Percentiles rank a stretch among this genome's conserved stretches.
Conservation (phyloP, 2,888 invertebrate genomes). For the Lepetodrilus schrolli region DNA sequence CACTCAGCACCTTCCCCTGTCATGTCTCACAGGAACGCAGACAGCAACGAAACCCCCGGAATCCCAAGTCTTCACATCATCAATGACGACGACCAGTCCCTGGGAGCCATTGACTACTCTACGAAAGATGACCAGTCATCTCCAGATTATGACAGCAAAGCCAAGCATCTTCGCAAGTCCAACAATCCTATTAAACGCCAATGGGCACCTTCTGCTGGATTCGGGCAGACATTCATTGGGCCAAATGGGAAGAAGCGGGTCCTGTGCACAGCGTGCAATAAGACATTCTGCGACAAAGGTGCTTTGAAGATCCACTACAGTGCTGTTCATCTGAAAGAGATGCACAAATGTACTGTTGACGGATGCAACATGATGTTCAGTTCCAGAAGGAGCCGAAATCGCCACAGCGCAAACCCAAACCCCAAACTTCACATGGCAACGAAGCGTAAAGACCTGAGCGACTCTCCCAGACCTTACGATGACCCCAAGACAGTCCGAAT, state of each 20-base stretch:
- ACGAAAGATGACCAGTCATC: slow-evolving; percentile 56
- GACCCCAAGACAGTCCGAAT: slow-evolving; percentile 44
- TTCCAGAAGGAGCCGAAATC: slow-evolving; percentile 93
- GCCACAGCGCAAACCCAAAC: slow-evolving; percentile 98
- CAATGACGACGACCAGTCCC: slow-evolving; percentile 48
- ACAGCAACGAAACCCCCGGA: slow-evolving; percentile 28
- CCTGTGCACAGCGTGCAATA: slow-evolving; percentile 97
- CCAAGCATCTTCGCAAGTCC: slow-evolving; percentile 75
- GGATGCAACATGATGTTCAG: slow-evolving; percentile 99
- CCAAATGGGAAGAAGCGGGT: slow-evolving; percentile 88
- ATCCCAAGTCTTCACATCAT: slow-evolving; percentile 38
- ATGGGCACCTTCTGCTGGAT: slow-evolving; percentile 74
- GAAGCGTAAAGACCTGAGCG: slow-evolving; percentile 85
- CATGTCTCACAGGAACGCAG: slow-evolving; percentile 48
- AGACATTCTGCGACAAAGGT: slow-evolving; percentile 99
- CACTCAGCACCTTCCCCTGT: slow-evolving; percentile 55
- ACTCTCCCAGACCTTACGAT: slow-evolving; percentile 74
- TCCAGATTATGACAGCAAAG: slow-evolving; percentile 53
- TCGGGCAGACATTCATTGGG: slow-evolving; percentile 72
- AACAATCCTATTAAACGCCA: slow-evolving; percentile 75
- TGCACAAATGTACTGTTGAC: slow-evolving; percentile 99
- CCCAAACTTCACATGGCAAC: slow-evolving; percentile 98
- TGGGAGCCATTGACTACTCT: slow-evolving; percentile 61
- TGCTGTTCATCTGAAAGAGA: slow-evolving; percentile 97
- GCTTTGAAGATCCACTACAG: slow-evolving; percentile 99